Conservation (phyloP, 2,797 vertebrate species). For the Capromys pilorides region DNA sequence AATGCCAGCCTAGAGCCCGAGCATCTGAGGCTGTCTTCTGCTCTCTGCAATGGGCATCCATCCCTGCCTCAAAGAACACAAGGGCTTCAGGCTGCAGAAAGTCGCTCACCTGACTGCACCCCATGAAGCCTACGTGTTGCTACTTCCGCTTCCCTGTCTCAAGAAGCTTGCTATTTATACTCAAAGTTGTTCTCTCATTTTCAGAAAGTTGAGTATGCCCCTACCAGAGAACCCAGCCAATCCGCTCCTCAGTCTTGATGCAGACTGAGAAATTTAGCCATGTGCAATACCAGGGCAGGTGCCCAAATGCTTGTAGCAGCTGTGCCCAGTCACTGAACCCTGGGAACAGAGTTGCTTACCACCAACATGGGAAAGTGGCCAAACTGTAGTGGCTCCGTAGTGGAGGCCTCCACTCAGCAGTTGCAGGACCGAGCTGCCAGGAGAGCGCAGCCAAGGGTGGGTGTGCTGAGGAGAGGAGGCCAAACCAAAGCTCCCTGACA, state of each 20-base stretch:
- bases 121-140: background rate
- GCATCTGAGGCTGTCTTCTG: fast-evolving
- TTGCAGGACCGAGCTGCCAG: too few relatives aligned
- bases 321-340: background rate
- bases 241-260: background rate
- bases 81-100: background rate
- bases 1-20: background rate
- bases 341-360: too few relatives aligned
- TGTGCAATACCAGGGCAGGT: background rate
- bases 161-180: background rate
- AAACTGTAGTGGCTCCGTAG: fast-evolving
- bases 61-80: background rate
- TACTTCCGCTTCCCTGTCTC: background rate
- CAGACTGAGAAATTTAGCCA: background rate
- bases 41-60: fast-evolving
- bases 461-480: background rate
- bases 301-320: background rate
- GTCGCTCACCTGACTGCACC: too few relatives aligned
- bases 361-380: background rate
- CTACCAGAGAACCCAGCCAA: background rate
- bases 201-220: background rate
- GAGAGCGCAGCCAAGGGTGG: fast-evolving
- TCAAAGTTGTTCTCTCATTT: background rate
- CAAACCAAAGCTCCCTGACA: background rate
- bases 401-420: background rate